Evolutionary conservation across 2,797 vertebrate species (phyloP), one percentile per base, ranked within the genome.

Genomic region (Paratrypauchen microcephalus): DNA sequence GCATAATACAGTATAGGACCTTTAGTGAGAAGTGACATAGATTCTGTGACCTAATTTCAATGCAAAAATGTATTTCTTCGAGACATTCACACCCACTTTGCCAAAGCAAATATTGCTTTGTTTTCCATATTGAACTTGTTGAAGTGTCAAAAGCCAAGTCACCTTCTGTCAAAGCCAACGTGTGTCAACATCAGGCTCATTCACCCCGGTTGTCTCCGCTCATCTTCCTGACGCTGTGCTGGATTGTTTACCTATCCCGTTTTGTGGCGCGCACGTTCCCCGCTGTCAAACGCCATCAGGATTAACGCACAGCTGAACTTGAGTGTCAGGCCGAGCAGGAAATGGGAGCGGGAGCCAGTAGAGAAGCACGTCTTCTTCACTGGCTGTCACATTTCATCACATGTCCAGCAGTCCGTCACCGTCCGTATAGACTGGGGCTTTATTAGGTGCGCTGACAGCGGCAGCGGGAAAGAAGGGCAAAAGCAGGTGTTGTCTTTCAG

Each of bases 251-350:
- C 87, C 84, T 83, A 45, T 78, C 67, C 68, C 59, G 77, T 39
- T 3, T 77, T 68, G 75, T 67, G 84, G 81, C 83, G 26, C 69
- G 86, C 73, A 65, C 71, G 79, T 83, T 90, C 83, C 85, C 57
- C 77, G 62, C 87, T 92, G 91, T 91, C 92, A 91, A 83, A 86
- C 76, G 71, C 65, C 75, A 90, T 93, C 90, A 90, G 73, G 81
- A 86, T 87, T 82, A 85, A 83, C 68, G 18, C 75, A 61, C 64
- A 45, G 73, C 72, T 21, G 79, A 82, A 73, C 61, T 66, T 76
- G 83, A 89, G 74, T 78, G 83, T 86, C 84, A 88, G 81, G 68
- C 71, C 19, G 66, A 87, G 87, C 85, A 84, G 86, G 85, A 87
- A 89, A 84, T 78, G 81, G 86, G 76, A 79, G 84, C 80, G 83